Evolutionary conservation across 1,140 invertebrate species (phyloP).

Genomic region (Procambarus virginalis): DNA sequence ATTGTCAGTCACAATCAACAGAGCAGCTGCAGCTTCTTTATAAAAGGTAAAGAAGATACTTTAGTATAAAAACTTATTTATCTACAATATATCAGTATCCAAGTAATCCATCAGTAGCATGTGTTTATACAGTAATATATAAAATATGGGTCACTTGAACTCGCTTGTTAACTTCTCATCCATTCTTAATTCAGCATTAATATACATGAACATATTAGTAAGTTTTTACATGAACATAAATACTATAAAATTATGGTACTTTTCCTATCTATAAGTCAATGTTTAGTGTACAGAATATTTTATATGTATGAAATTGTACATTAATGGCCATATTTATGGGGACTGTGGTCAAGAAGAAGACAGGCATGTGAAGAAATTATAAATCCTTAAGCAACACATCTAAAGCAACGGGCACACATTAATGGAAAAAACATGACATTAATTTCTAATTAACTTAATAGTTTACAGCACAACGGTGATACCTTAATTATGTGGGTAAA

Average conservation of each 20-base stretch:
- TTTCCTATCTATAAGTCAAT: neutral
- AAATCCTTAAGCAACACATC: no score
- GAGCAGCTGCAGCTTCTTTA: no score
- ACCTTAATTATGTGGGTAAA: no score
- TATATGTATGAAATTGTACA: constrained; percentile 16
- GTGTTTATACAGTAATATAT: neutral
- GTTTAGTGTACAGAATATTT: constrained; percentile 4
- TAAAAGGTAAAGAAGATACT: neutral
- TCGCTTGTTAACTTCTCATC: neutral
- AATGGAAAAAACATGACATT: no score
- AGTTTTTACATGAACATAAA: neutral
- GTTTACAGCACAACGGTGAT: no score
- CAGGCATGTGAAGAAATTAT: no score
- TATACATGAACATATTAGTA: neutral
- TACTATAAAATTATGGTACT: neutral
- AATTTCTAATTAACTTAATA: no score
- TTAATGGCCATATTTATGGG: neutral
- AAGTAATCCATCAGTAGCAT: neutral
- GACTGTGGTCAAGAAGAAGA: neutral
- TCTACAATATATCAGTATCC: neutral
- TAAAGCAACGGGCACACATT: no score
- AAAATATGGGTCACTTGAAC: neutral
- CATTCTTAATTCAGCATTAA: neutral
- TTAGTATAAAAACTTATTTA: neutral
- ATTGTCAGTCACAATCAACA: no score